phyloP scores from a whole-genome alignment of 2,797 vertebrate genomes.

The Ctenosaura bakeri region DNA sequence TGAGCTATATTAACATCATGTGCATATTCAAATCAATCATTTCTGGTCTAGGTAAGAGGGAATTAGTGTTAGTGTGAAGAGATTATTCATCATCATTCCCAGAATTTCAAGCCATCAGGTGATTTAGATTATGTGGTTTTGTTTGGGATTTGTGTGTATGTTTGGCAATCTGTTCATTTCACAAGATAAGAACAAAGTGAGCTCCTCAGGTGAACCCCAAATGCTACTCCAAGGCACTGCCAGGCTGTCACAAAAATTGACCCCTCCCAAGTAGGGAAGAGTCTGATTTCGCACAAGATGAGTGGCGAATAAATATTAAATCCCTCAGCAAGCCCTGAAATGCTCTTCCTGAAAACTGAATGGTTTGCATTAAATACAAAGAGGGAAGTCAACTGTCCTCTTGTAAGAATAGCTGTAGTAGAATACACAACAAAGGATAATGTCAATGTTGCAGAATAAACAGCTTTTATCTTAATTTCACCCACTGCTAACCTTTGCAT shows the following conservation, averaged over 20 bases:
- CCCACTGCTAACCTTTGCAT: not conserved
- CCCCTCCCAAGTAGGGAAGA: not conserved
- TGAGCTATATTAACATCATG: constrained; percentile 42
- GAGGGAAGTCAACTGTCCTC: not conserved
- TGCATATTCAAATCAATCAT: constrained; percentile 71
- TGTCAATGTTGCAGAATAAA: not conserved
- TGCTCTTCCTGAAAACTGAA: not conserved
- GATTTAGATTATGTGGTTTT: constrained; percentile 47
- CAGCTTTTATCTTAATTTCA: not conserved
- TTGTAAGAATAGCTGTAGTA: not conserved
- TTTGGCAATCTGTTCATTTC: constrained; percentile 29
- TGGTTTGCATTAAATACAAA: not conserved
- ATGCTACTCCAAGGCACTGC: not conserved
- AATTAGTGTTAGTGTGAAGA: constrained; percentile 18
- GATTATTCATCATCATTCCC: constrained; percentile 62
- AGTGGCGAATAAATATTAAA: not conserved
- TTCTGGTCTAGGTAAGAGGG: constrained; percentile 52
- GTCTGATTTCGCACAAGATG: not conserved
- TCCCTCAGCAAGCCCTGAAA: not conserved
- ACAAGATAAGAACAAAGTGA: constrained; percentile 14
- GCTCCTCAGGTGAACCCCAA: not conserved
- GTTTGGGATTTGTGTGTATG: constrained; percentile 37
- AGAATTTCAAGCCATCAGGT: constrained; percentile 4
- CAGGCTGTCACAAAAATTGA: not conserved
- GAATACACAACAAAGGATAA: not conserved